Evolutionary conservation across 2,113 vertebrate species (phyloP).

Genomic region (Brevimyrus niger): DNA sequence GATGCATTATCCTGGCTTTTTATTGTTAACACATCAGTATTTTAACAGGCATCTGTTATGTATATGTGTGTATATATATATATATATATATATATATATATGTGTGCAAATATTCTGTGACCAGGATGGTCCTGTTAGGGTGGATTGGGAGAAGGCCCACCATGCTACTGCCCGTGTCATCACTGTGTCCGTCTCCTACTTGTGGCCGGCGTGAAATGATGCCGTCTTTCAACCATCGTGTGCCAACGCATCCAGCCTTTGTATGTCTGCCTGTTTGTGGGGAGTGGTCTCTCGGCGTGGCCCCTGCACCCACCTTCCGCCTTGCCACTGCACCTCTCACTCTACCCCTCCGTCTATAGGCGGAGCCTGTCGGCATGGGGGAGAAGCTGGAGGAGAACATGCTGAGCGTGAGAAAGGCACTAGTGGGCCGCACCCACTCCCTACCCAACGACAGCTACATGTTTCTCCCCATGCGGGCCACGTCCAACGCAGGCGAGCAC

Average conservation of each 20-base stretch:
- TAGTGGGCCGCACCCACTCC: slow-evolving; percentile 87
- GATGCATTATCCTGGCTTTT: not conserved
- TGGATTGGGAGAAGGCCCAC: not conserved
- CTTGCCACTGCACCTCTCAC: slow-evolving; percentile 25
- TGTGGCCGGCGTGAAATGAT: slow-evolving; percentile 21
- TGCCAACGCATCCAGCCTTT: slow-evolving; percentile 41
- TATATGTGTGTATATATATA: not conserved
- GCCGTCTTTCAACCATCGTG: slow-evolving; percentile 43
- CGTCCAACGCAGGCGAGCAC: slow-evolving; percentile 37
- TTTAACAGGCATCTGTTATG: not conserved
- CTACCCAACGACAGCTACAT: slow-evolving; percentile 97
- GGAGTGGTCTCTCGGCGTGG: slow-evolving; percentile 12
- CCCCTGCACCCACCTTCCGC: slow-evolving; percentile 13
- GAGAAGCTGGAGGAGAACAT: slow-evolving; percentile 60
- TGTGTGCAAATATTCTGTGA: not conserved
- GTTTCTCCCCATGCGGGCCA: slow-evolving; percentile 60
- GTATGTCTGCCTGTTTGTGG: slow-evolving; percentile 33
- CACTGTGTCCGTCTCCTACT: slow-evolving; percentile 33
- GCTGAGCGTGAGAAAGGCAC: slow-evolving; percentile 75
- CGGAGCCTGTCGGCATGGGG: slow-evolving; percentile 41
- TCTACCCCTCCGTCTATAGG: slow-evolving; percentile 44
- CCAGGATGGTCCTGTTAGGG: not conserved
- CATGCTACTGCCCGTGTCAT: not conserved
- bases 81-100: not conserved
- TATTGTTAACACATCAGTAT: not conserved